Evolutionary conservation across 2,797 vertebrate genomes (phyloP).

Genomic region (Simalia tracyae): DNA sequence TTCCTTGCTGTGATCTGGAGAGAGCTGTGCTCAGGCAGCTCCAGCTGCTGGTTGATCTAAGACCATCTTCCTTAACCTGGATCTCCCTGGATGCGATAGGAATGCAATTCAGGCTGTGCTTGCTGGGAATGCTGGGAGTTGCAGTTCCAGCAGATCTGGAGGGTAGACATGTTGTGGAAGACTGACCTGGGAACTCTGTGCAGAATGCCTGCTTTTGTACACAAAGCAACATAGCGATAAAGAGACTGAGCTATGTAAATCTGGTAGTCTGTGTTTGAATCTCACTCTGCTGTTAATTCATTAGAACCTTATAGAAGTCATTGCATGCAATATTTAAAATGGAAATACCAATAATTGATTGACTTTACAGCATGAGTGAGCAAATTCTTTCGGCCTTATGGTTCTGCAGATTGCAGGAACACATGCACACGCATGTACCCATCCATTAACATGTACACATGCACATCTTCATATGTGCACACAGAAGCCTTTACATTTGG

Average conservation of each 20-base stretch:
- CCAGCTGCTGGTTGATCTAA: not conserved
- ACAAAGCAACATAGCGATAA: not conserved
- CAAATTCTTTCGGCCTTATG: not conserved
- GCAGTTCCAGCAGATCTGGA: not conserved
- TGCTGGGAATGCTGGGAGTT: not conserved
- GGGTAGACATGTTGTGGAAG: not conserved
- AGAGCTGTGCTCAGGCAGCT: not conserved
- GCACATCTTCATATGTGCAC: not conserved
- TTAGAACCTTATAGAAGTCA: not conserved
- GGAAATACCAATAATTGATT: not conserved
- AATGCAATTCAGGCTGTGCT: not conserved
- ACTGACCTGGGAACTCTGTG: not conserved
- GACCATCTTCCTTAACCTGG: not conserved
- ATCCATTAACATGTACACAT: not conserved
- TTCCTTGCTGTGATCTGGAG: not conserved
- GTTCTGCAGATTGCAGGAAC: not conserved
- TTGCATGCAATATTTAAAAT: not conserved
- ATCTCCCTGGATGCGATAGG: not conserved
- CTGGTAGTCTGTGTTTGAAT: not conserved
- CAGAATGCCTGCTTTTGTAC: not conserved
- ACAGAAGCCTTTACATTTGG: not conserved
- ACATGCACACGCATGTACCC: not conserved
- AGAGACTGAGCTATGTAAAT: not conserved
- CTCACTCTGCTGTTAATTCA: not conserved
- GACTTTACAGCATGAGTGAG: not conserved